Percentiles rank a stretch among this genome's conserved stretches.
Conservation (phyloP, 2,888 invertebrate genomes). For the Drosophila seclusa region DNA sequence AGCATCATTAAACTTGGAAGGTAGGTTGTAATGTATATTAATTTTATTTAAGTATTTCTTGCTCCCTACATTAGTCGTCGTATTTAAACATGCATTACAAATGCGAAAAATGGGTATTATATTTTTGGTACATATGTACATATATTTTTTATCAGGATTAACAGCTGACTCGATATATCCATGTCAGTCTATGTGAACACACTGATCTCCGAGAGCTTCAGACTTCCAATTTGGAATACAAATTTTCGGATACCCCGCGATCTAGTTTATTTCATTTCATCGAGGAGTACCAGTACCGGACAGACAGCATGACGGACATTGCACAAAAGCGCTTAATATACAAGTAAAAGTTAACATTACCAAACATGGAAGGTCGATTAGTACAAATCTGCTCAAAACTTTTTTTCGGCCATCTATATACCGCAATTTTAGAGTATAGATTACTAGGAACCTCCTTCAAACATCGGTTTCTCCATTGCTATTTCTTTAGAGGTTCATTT, state of each 20-base stretch:
- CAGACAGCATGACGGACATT: not conserved
- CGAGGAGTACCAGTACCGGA: too few relatives aligned
- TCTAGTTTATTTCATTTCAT: not conserved
- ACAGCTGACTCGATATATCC: not conserved
- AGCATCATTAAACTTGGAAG: not conserved
- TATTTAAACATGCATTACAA: not conserved
- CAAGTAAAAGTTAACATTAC: not conserved
- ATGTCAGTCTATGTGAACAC: not conserved
- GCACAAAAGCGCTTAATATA: not conserved
- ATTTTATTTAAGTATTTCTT: not conserved
- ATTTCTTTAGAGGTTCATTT: too few relatives aligned
- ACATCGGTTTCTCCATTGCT: not conserved
- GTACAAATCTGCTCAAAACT: not conserved
- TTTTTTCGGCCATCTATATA: not conserved
- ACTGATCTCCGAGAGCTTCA: not conserved
- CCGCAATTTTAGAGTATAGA: not conserved
- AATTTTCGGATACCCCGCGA: not conserved
- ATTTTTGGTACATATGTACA: not conserved
- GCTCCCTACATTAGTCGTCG: not conserved
- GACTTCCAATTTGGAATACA: not conserved
- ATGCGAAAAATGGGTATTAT: not conserved
- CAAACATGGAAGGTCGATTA: not conserved
- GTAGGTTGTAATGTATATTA: not conserved
- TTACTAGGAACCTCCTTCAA: not conserved
- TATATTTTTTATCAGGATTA: not conserved